These are phyloP conservation scores for Danio albolineatus DNA, from an alignment of 2,797 vertebrate genomes.

Conservation along the genomic window DNA sequence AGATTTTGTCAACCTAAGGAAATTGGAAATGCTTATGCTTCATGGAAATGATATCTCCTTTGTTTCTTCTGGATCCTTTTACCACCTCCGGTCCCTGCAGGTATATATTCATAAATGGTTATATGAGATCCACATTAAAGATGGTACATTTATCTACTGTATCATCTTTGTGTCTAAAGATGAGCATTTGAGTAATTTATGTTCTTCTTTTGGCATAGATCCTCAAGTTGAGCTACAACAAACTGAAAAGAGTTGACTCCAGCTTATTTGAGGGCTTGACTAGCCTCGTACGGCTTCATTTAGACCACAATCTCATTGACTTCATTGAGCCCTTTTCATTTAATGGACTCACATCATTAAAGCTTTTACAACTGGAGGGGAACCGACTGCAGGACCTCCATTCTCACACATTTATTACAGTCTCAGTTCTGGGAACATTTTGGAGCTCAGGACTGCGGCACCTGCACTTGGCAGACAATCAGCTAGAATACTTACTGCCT, in stretches of 20 bases:
- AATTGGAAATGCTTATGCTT: conserved; percentile 85
- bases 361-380: conserved; percentile 82
- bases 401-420: conserved; percentile 81
- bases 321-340: conserved; percentile 84
- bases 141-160: not conserved
- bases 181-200: not conserved
- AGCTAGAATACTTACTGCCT: conserved; percentile 74
- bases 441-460: conserved; percentile 81
- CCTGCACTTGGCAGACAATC: conserved; percentile 82
- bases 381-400: conserved; percentile 82
- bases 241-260: conserved; percentile 73
- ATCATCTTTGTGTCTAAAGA: not conserved
- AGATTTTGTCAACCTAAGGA: conserved; percentile 75
- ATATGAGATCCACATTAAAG: not conserved
- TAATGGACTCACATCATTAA: conserved; percentile 78
- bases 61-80: conserved; percentile 77
- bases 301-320: conserved; percentile 82
- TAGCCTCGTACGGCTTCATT: conserved; percentile 77
- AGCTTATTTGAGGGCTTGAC: conserved; percentile 77
- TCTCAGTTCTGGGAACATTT: conserved; percentile 80
- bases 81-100: conserved; percentile 80
- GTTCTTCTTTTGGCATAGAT: conserved; percentile 67
- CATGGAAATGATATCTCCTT: conserved; percentile 82
- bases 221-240: conserved; percentile 86
- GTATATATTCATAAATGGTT: conserved; percentile 62